Conservation (phyloP, 2,888 invertebrate species). For the Seira musarum region DNA sequence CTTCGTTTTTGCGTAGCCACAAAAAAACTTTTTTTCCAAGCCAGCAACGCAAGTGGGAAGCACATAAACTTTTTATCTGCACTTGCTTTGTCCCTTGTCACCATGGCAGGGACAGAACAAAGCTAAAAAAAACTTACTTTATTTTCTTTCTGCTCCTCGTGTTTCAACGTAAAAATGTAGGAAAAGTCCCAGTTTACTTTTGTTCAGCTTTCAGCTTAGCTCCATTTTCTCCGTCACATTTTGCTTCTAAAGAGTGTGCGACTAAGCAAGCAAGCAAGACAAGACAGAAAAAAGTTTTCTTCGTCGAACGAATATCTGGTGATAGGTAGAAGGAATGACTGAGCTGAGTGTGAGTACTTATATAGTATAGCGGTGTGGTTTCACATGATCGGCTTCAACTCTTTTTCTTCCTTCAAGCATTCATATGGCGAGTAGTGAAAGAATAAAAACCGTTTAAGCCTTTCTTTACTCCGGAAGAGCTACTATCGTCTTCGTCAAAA, state of each 20-base stretch:
- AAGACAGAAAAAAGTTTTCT: neutral
- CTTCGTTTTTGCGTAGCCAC: slow-evolving; percentile 6
- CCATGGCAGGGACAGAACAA: slow-evolving; percentile 2
- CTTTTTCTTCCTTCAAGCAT: too few species aligned
- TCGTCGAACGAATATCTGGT: too few species aligned
- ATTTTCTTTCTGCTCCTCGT: neutral
- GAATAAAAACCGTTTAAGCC: slow-evolving; percentile 2
- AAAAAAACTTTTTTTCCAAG: neutral
- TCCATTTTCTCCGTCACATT: too few species aligned
- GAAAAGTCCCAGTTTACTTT: neutral
- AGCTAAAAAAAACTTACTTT: slow-evolving; percentile 4
- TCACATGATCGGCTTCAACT: neutral
- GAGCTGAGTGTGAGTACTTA: neutral
- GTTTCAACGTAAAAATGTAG: neutral
- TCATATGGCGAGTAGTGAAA: neutral
- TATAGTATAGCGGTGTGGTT: neutral
- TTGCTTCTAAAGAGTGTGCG: too few species aligned
- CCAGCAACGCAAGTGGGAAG: neutral
- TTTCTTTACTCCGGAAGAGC: neutral
- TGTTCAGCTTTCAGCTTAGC: too few species aligned
- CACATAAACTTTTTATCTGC: slow-evolving; percentile 8
- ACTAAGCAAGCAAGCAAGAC: too few species aligned
- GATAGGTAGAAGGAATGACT: neutral
- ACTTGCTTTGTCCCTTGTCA: slow-evolving; percentile 15
- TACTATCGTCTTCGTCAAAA: neutral